phyloP scores from a whole-genome alignment of 2,797 vertebrate species.

The Sebastiscus tertius region DNA sequence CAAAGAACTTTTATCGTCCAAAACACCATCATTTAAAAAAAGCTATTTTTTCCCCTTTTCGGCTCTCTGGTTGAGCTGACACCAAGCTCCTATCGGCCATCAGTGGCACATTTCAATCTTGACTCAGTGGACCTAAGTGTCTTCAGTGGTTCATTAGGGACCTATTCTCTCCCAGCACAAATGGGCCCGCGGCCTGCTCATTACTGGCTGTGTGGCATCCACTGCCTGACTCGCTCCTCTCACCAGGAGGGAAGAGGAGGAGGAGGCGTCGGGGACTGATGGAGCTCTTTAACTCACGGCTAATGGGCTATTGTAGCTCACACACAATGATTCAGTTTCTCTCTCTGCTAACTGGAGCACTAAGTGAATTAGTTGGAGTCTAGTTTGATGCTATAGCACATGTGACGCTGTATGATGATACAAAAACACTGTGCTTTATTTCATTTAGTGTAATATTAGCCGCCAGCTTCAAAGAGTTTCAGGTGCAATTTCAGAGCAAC shows the following conservation, averaged over 20 bases:
- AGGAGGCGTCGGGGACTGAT: constrained; percentile 60
- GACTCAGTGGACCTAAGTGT: constrained; percentile 67
- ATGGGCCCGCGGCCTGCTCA: constrained; percentile 74
- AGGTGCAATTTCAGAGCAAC: background rate
- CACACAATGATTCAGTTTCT: constrained; percentile 65
- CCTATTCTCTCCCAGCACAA: constrained; percentile 69
- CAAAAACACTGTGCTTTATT: constrained; percentile 14
- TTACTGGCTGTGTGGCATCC: constrained; percentile 70
- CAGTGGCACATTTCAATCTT: constrained; percentile 70
- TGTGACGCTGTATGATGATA: constrained; percentile 7
- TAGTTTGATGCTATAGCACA: constrained; percentile 34
- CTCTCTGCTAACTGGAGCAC: constrained; percentile 64
- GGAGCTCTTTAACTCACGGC: constrained; percentile 73
- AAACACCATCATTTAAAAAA: constrained; percentile 43
- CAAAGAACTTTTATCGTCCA: constrained; percentile 26
- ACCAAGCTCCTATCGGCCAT: constrained; percentile 63
- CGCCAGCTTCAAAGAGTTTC: background rate
- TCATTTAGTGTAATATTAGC: background rate
- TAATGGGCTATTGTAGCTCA: constrained; percentile 72
- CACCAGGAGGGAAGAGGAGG: constrained; percentile 42
- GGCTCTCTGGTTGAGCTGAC: constrained; percentile 60
- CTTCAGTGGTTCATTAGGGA: constrained; percentile 76
- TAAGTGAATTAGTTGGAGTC: constrained; percentile 71
- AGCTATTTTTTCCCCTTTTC: constrained; percentile 6
- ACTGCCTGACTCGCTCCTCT: constrained; percentile 51